phyloP scores from a whole-genome alignment of 2,888 invertebrate species.

The Agrotis exclamationis region DNA sequence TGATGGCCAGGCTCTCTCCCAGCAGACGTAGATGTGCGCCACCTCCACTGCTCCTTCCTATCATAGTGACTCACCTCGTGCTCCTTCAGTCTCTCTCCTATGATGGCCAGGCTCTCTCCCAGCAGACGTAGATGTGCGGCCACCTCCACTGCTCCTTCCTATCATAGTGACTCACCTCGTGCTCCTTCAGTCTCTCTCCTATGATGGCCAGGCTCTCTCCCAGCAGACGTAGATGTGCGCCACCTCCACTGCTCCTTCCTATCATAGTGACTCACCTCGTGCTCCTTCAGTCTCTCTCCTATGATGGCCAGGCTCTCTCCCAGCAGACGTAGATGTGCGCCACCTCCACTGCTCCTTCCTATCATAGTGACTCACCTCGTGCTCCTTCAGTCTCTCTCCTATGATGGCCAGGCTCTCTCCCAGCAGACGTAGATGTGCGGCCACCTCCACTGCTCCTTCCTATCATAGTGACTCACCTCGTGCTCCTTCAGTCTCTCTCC shows the following conservation, averaged over 20 bases:
- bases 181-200: slow-evolving; percentile 97
- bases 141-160: slow-evolving; percentile 94
- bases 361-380: slow-evolving; percentile 82
- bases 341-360: slow-evolving; percentile 94
- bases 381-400: slow-evolving; percentile 97
- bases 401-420: slow-evolving; percentile 98
- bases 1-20: slow-evolving; percentile 98
- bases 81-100: slow-evolving; percentile 97
- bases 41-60: slow-evolving; percentile 94
- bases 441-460: too few species aligned
- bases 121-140: slow-evolving; percentile 98
- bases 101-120: slow-evolving; percentile 98
- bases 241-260: slow-evolving; percentile 94
- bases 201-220: slow-evolving; percentile 98
- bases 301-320: slow-evolving; percentile 98
- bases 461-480: slow-evolving; percentile 86
- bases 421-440: slow-evolving; percentile 97
- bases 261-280: too few species aligned
- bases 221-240: slow-evolving; percentile 98
- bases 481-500: slow-evolving; percentile 97
- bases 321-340: slow-evolving; percentile 97
- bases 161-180: slow-evolving; percentile 85
- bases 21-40: slow-evolving; percentile 98
- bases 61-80: slow-evolving; percentile 77
- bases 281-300: slow-evolving; percentile 97